Evolutionary conservation across 1,140 invertebrate genomes (phyloP).

Genomic region (Scaptomyza pallida): DNA sequence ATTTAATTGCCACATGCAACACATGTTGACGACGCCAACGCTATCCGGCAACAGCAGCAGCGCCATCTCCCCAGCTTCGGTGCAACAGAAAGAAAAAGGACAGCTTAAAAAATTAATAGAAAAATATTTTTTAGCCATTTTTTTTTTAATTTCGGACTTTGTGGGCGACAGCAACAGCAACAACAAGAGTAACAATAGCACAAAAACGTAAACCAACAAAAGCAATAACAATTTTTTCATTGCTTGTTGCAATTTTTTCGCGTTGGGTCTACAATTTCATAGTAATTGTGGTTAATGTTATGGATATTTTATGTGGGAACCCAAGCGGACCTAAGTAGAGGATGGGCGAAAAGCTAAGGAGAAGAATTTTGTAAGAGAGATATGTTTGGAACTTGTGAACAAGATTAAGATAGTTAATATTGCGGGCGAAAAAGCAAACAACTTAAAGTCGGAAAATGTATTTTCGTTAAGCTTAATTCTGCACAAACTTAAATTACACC

Average conservation of each 20-base stretch:
- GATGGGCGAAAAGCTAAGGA: neutral
- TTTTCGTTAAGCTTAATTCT: no score
- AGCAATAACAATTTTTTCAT: conserved; percentile 42
- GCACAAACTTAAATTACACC: no score
- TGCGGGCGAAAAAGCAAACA: no score
- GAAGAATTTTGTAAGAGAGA: neutral
- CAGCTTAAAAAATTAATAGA: conserved; percentile 68
- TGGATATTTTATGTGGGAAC: conserved; percentile 77
- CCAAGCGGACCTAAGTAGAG: conserved; percentile 7
- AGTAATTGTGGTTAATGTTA: conserved; percentile 77
- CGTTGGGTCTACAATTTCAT: conserved; percentile 57
- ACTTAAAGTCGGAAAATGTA: no score
- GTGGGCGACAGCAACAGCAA: conserved; percentile 49
- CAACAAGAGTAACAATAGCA: conserved; percentile 5
- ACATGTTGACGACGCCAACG: conserved; percentile 59
- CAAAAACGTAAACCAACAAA: conserved; percentile 15
- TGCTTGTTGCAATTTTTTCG: conserved; percentile 28
- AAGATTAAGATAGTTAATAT: conserved; percentile 1
- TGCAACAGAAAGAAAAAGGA: conserved; percentile 37
- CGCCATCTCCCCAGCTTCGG: conserved; percentile 13
- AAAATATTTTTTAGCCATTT: conserved; percentile 71
- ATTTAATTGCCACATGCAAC: conserved; percentile 66
- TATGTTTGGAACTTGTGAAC: neutral
- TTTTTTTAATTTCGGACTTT: conserved; percentile 71
- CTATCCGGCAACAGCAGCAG: conserved; percentile 11